These are phyloP conservation scores for Dynastes hyllus DNA, from an alignment of 2,888 invertebrate species.

Conservation along the genomic window DNA sequence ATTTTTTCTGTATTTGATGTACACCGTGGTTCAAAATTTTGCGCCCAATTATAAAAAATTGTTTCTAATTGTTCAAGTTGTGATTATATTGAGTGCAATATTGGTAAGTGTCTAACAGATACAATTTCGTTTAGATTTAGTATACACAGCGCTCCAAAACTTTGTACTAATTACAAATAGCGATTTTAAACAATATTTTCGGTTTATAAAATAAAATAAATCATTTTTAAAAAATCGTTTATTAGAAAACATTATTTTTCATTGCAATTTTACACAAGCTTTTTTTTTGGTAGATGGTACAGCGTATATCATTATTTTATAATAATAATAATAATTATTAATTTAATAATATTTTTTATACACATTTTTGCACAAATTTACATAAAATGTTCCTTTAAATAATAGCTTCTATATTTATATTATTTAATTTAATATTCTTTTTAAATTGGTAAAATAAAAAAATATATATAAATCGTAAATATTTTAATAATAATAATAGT, in stretches of 20 bases:
- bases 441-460: constrained; percentile 5
- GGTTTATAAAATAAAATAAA: neutral
- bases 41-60: too few species aligned
- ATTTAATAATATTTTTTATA: constrained; percentile 35
- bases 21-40: too few species aligned
- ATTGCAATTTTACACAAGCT: constrained; percentile 48
- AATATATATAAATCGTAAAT: too few species aligned
- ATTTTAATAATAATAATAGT: too few species aligned
- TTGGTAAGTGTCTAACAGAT: too few species aligned
- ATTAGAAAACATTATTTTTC: constrained; percentile 46
- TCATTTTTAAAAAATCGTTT: constrained; percentile 44
- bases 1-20: too few species aligned
- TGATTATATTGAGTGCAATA: too few species aligned
- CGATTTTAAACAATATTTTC: too few species aligned
- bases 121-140: too few species aligned
- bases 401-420: neutral
- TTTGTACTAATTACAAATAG: too few species aligned
- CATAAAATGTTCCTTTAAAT: constrained; percentile 30
- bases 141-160: too few species aligned
- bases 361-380: constrained; percentile 32
- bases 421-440: neutral
- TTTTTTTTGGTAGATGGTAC: constrained; percentile 13
- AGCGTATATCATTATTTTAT: constrained; percentile 13
- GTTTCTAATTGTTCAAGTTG: too few species aligned
- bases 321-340: constrained; percentile 4